Evolutionary conservation across 2,113 vertebrate genomes (phyloP).

Genomic region (Centropristis striata): DNA sequence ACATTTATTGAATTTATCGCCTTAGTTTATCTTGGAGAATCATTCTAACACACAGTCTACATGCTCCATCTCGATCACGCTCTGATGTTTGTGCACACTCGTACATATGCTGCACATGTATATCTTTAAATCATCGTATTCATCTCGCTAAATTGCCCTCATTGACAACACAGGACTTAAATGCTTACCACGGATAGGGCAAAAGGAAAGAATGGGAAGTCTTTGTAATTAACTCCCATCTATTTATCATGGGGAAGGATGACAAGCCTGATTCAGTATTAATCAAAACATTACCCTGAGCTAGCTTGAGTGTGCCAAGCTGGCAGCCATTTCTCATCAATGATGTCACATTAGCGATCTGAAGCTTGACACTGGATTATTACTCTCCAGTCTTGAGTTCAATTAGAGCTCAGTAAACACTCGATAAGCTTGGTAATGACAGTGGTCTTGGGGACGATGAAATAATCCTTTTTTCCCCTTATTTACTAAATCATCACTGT

Average conservation of each 20-base stretch:
- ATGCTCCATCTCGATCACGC: slow-evolving; percentile 2
- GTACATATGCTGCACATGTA: not conserved
- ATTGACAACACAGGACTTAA: slow-evolving; percentile 13
- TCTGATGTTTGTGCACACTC: not conserved
- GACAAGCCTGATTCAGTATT: slow-evolving; percentile 72
- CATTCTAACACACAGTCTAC: not conserved
- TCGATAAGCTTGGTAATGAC: slow-evolving; percentile 48
- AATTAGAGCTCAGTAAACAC: slow-evolving; percentile 70
- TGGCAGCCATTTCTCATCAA: slow-evolving; percentile 66
- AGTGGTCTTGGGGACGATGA: slow-evolving; percentile 30
- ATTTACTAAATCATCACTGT: slow-evolving; percentile 21
- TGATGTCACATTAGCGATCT: slow-evolving; percentile 72
- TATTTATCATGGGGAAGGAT: slow-evolving; percentile 67
- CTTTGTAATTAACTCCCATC: slow-evolving; percentile 69
- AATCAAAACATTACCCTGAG: slow-evolving; percentile 75
- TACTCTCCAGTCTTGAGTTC: slow-evolving; percentile 58
- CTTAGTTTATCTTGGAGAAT: not conserved
- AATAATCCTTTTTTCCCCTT: slow-evolving; percentile 1
- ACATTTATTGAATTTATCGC: slow-evolving; percentile 2
- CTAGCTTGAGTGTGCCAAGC: slow-evolving; percentile 57
- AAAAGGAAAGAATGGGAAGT: slow-evolving; percentile 26
- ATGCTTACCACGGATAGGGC: slow-evolving; percentile 7
- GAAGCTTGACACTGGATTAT: slow-evolving; percentile 61
- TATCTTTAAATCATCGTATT: slow-evolving; percentile 24
- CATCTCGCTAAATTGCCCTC: slow-evolving; percentile 19